Percentiles rank a stretch among this genome's conserved stretches.
These are phyloP conservation scores for Ectemnius continuus DNA, from an alignment of 2,888 invertebrate species.

Conservation along the genomic window DNA sequence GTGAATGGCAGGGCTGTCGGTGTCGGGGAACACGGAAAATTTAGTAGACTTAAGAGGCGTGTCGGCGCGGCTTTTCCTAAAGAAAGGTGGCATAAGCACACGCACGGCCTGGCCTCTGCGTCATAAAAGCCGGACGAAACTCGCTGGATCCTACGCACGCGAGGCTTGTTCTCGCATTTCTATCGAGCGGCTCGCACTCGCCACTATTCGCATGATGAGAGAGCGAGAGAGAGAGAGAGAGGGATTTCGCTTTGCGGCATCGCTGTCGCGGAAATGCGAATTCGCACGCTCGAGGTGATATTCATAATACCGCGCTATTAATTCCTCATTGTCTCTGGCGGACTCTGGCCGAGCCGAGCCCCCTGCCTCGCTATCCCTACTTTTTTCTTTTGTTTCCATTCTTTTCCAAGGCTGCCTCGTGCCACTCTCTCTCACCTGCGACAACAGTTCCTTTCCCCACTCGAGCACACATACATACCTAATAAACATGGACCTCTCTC, in stretches of 20 bases:
- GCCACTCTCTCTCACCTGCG: not conserved
- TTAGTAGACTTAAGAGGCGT: too few species aligned
- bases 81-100: too few species aligned
- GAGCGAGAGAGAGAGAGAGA: constrained; percentile 11
- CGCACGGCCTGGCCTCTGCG: not conserved
- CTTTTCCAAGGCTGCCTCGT: not conserved
- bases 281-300: constrained; percentile 77
- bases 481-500: constrained; percentile 1
- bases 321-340: constrained; percentile 73
- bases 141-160: constrained; percentile 53
- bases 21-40: too few species aligned
- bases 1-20: too few species aligned
- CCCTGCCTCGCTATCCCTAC: constrained; percentile 16
- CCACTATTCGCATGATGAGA: not conserved
- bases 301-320: constrained; percentile 72
- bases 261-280: constrained; percentile 69
- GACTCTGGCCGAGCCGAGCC: constrained; percentile 21
- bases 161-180: constrained; percentile 55
- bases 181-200: constrained; percentile 38
- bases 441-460: not conserved
- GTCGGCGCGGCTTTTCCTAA: too few species aligned
- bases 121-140: constrained; percentile 44
- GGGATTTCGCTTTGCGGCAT: constrained; percentile 40
- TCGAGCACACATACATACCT: constrained; percentile 13
- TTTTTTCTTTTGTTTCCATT: constrained; percentile 7